Evolutionary conservation across 2,797 vertebrate genomes (phyloP).

Genomic region (Neopelma chrysocephalum): DNA sequence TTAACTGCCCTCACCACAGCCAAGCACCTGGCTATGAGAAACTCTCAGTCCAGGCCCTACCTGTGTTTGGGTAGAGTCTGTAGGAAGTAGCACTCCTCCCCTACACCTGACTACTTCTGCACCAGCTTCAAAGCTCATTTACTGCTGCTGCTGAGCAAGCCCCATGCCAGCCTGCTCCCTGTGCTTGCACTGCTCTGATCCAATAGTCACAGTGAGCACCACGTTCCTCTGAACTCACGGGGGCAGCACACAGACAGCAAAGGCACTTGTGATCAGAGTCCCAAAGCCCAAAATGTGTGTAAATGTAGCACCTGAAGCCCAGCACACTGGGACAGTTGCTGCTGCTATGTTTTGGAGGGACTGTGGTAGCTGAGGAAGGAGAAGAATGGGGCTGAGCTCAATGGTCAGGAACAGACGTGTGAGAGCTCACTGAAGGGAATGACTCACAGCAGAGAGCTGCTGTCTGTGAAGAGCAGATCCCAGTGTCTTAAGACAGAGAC

Average conservation of each 20-base stretch:
- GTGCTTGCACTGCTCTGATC: background rate
- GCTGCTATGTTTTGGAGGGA: background rate
- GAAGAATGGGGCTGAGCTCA: background rate
- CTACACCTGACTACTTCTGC: background rate
- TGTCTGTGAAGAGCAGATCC: background rate
- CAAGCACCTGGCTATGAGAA: background rate
- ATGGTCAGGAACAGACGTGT: background rate
- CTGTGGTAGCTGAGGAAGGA: background rate
- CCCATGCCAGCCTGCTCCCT: background rate
- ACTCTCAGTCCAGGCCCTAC: background rate
- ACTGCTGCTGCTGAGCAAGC: background rate
- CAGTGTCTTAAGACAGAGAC: background rate
- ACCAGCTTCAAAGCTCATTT: background rate
- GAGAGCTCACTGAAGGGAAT: background rate
- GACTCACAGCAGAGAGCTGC: background rate
- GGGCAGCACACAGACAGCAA: background rate
- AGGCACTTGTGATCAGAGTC: background rate
- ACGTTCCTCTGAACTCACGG: rapidly evolving
- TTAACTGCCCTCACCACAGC: background rate
- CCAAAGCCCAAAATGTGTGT: background rate
- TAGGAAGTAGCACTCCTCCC: background rate
- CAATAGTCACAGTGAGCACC: background rate
- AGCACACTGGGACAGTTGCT: background rate
- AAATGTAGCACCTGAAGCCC: background rate
- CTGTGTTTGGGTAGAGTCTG: background rate